Conservation (phyloP, 1,140 invertebrate genomes). For the Platorchestia sp. region DNA sequence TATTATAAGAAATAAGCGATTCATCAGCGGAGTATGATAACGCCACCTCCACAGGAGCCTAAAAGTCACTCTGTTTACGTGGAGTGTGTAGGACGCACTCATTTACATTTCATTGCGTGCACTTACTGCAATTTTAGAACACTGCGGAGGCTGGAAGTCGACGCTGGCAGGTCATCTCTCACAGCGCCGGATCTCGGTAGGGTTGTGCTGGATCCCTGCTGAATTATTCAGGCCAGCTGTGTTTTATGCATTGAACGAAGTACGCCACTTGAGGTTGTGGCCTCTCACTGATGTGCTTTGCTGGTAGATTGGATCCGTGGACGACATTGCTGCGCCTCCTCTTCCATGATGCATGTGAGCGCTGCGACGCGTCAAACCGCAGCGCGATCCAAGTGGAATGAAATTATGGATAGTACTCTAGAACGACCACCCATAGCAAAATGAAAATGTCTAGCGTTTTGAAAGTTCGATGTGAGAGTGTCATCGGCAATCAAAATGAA, state of each 20-base stretch:
- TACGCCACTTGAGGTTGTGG: not conserved
- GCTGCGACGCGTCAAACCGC: too few relatives aligned
- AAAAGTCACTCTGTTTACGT: not conserved
- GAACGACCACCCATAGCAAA: too few relatives aligned
- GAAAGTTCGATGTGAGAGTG: not conserved
- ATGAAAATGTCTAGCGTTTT: not conserved
- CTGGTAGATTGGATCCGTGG: not conserved
- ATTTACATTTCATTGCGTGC: not conserved
- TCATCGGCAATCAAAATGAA: not conserved
- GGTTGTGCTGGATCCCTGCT: not conserved
- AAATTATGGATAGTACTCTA: not conserved
- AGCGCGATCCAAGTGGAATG: not conserved
- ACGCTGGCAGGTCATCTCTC: not conserved
- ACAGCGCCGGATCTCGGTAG: not conserved
- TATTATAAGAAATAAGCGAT: not conserved
- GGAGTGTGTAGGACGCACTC: not conserved
- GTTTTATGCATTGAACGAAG: conserved; percentile 1
- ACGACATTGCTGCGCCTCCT: not conserved
- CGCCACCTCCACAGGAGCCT: not conserved
- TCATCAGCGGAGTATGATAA: not conserved
- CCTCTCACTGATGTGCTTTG: not conserved
- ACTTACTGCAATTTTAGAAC: not conserved
- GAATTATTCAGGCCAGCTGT: not conserved
- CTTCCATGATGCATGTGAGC: not conserved
- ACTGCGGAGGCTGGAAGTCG: not conserved